These are phyloP conservation scores for Sycophaga agraensis DNA, from an alignment of 1,140 invertebrate species.

Conservation along the genomic window DNA sequence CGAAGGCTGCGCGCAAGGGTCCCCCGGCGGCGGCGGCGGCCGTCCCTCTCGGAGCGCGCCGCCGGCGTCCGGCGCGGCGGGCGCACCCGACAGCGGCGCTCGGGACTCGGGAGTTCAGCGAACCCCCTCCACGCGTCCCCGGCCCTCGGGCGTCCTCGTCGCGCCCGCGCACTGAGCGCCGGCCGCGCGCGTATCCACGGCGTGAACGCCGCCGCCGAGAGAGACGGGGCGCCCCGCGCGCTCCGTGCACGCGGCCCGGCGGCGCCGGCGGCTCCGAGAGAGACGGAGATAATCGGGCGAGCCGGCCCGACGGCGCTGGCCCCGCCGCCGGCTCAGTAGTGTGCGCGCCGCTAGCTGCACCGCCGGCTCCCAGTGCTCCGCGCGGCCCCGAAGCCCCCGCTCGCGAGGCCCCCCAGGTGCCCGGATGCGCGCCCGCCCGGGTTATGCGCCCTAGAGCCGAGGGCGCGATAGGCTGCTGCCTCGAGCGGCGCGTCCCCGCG, in stretches of 20 bases:
- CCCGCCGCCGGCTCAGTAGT: neutral
- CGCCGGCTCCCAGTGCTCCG: conserved; percentile 13
- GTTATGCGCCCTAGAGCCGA: neutral
- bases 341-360: conserved; percentile 2
- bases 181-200: neutral
- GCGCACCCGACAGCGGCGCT: neutral
- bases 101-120: conserved; percentile 11
- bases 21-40: too few relatives aligned
- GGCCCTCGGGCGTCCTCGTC: neutral
- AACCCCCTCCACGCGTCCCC: neutral
- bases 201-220: conserved; percentile 7
- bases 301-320: neutral
- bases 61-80: neutral
- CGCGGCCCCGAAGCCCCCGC: conserved; percentile 5
- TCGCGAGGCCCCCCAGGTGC: neutral
- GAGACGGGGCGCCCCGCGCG: neutral
- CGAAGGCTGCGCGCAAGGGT: too few relatives aligned
- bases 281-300: neutral
- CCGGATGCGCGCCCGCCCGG: neutral
- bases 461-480: neutral
- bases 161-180: neutral
- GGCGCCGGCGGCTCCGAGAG: neutral
- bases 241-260: neutral
- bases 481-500: too few relatives aligned
- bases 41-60: neutral